Evolutionary conservation across 53 echinoderm and acorn worm genomes (phyloP).

Genomic region (Holothuria leucospilota): DNA sequence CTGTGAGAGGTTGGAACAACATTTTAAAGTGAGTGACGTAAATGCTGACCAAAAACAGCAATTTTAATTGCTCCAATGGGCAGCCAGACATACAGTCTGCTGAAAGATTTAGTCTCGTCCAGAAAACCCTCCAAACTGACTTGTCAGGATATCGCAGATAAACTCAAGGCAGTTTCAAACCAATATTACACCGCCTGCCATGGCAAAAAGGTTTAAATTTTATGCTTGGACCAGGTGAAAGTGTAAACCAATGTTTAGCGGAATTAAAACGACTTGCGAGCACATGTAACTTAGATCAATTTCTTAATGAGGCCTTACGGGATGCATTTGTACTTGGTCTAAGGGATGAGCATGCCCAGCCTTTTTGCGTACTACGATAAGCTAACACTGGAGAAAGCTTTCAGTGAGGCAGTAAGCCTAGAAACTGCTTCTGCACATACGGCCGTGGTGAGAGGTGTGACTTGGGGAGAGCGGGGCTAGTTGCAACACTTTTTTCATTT

Average conservation of each 20-base stretch:
- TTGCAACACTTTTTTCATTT: too few species aligned
- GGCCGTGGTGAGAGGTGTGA: conserved; percentile 1
- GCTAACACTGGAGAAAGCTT: conserved; percentile 22
- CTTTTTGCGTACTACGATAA: background rate
- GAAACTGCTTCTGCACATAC: conserved; percentile 22
- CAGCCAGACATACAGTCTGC: conserved; percentile 1
- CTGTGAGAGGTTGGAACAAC: conserved; percentile 19
- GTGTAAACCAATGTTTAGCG: background rate
- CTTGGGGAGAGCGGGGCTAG: too few species aligned
- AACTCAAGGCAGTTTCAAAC: background rate
- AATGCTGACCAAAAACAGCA: conserved; percentile 7
- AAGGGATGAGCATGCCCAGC: conserved; percentile 5
- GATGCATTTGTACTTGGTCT: conserved; percentile 1
- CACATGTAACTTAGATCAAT: background rate
- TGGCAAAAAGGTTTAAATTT: conserved; percentile 2
- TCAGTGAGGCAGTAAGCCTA: conserved; percentile 5
- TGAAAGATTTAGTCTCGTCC: conserved; percentile 4
- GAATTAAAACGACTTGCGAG: background rate
- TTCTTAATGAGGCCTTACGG: background rate
- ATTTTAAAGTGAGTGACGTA: conserved; percentile 17
- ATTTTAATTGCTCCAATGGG: background rate
- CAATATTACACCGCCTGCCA: background rate
- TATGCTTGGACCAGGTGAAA: conserved; percentile 8
- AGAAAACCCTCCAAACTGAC: background rate
- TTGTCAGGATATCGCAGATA: background rate